A percentile compares a stretch with the other conserved stretches of the same genome.
Conservation (phyloP, 64 coral and sea anemone species). For the Actinia equina region DNA sequence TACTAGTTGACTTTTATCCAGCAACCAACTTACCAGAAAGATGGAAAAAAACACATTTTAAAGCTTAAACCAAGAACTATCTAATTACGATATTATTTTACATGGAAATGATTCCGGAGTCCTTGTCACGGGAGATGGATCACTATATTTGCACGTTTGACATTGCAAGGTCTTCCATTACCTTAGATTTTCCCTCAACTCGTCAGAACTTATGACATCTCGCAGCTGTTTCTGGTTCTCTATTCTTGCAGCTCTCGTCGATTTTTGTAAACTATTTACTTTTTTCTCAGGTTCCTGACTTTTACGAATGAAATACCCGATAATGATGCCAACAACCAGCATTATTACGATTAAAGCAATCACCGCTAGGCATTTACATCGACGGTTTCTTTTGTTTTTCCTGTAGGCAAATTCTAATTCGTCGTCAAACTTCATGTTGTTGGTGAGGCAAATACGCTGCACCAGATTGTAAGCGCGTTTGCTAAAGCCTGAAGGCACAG, state of each 20-base stretch:
- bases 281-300: neutral
- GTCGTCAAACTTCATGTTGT: conserved; percentile 5
- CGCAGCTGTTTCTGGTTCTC: neutral
- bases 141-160: neutral
- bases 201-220: conserved; percentile 23
- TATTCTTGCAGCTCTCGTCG: neutral
- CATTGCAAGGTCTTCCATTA: neutral
- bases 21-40: too few species aligned
- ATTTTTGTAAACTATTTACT: neutral
- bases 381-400: conserved; percentile 35
- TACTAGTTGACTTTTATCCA: too few species aligned
- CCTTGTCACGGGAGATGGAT: neutral
- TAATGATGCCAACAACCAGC: conserved; percentile 57
- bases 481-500: neutral
- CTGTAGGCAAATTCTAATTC: conserved; percentile 26
- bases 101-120: neutral
- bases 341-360: conserved; percentile 36
- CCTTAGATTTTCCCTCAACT: conserved; percentile 43
- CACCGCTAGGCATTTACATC: conserved; percentile 36
- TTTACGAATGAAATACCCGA: conserved; percentile 51
- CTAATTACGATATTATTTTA: too few species aligned
- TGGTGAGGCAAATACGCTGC: neutral
- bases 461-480: neutral
- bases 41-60: too few species aligned
- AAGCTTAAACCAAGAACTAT: too few species aligned